A percentile compares a stretch with the other conserved stretches of the same genome.
Evolutionary conservation across 2,113 vertebrate species (phyloP).

Genomic region (Apaloderma vittatum): DNA sequence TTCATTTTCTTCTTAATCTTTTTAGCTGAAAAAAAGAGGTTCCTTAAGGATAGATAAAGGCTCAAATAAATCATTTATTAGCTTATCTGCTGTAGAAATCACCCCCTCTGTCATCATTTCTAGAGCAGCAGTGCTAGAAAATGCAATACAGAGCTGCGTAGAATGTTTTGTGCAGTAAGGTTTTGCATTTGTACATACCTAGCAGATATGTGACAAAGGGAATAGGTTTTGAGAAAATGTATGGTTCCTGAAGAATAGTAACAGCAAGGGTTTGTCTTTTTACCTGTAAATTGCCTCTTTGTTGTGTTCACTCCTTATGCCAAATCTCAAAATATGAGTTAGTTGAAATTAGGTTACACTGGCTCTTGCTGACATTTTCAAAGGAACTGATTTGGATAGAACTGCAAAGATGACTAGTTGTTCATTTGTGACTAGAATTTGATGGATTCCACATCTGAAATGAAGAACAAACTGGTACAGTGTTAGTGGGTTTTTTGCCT

Average conservation of each 20-base stretch:
- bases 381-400: background rate
- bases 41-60: background rate
- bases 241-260: background rate
- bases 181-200: background rate
- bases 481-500: background rate
- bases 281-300: background rate
- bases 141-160: background rate
- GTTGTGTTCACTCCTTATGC: background rate
- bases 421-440: background rate
- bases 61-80: background rate
- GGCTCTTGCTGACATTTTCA: background rate
- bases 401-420: background rate
- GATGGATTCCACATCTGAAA: background rate
- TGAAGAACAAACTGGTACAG: background rate
- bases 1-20: background rate
- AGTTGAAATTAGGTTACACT: background rate
- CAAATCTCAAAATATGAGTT: background rate
- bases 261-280: background rate
- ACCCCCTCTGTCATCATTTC: background rate
- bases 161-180: background rate
- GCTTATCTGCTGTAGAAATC: background rate
- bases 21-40: background rate
- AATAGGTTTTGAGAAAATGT: background rate
- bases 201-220: background rate
- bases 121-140: background rate